Evolutionary conservation across 2,888 invertebrate genomes (phyloP).

Genomic region (Pachydiplax longipennis): DNA sequence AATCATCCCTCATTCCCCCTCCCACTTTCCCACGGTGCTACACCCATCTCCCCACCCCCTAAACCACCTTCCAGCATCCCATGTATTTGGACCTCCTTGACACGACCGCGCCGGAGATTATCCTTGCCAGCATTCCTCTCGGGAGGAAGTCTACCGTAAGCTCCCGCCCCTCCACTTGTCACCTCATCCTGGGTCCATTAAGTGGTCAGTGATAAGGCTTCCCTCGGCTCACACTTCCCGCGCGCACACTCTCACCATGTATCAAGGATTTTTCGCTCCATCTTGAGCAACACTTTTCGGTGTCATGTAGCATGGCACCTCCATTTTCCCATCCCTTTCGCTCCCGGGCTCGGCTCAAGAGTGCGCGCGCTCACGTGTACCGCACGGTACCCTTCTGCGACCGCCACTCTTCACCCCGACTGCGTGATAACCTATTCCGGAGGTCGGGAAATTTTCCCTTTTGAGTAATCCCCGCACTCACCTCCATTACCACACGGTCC

Average conservation of each 20-base stretch:
- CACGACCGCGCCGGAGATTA: constrained; percentile 32
- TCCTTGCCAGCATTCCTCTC: constrained; percentile 27
- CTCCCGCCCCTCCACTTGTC: neutral
- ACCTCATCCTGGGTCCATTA: constrained; percentile 38
- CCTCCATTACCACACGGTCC: neutral
- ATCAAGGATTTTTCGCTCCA: constrained; percentile 36
- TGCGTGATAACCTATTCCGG: neutral
- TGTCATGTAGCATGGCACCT: constrained; percentile 44
- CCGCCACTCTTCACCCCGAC: neutral
- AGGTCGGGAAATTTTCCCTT: neutral
- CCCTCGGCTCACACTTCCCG: neutral
- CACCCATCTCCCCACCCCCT: neutral
- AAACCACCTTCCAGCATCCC: neutral
- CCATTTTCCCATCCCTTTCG: constrained; percentile 7
- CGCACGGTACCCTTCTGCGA: neutral
- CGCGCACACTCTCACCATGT: constrained; percentile 33
- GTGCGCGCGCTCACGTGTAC: neutral
- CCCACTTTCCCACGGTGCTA: neutral
- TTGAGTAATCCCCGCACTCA: neutral
- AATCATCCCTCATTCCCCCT: neutral
- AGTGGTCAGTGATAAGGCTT: constrained; percentile 37
- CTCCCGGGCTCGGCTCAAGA: constrained; percentile 2
- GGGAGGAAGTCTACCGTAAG: constrained; percentile 39
- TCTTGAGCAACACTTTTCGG: constrained; percentile 40
- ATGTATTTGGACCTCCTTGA: constrained; percentile 32